phyloP scores from a whole-genome alignment of 2,797 vertebrate genomes.

The Denticeps clupeoides region DNA sequence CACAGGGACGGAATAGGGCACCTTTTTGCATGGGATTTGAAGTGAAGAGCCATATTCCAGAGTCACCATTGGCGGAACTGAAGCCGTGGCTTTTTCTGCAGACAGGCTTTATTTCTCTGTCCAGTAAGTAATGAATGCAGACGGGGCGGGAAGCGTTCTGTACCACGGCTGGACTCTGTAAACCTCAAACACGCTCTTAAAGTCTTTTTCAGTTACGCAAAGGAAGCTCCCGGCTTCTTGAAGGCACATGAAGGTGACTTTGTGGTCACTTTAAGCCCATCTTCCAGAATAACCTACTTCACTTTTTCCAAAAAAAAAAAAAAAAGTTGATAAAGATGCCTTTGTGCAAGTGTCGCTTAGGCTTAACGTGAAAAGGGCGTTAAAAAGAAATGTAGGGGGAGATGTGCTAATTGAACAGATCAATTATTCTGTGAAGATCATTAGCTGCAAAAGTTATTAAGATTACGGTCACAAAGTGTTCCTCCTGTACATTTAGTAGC shows the following conservation, averaged over 20 bases:
- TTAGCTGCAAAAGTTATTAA: slow-evolving; percentile 50
- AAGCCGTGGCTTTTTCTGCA: slow-evolving; percentile 11
- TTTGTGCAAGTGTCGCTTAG: neutral
- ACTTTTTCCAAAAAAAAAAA: too few relatives aligned
- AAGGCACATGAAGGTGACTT: too few relatives aligned
- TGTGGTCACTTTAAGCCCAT: neutral
- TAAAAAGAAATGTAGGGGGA: slow-evolving; percentile 8
- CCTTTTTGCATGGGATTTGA: slow-evolving; percentile 25
- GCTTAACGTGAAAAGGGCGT: slow-evolving; percentile 8
- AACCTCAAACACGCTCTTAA: too few relatives aligned
- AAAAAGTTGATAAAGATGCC: neutral
- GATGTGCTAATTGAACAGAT: slow-evolving; percentile 16
- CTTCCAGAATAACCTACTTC: too few relatives aligned
- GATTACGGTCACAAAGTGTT: slow-evolving; percentile 51
- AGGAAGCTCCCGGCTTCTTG: too few relatives aligned
- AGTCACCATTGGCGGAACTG: slow-evolving; percentile 11
- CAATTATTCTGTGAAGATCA: slow-evolving; percentile 27
- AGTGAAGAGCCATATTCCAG: slow-evolving; percentile 28
- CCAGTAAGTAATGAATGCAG: slow-evolving; percentile 14
- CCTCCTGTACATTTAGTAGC: slow-evolving; percentile 50
- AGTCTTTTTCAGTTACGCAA: too few relatives aligned
- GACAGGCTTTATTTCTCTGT: neutral
- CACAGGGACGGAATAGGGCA: too few relatives aligned
- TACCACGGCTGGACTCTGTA: too few relatives aligned
- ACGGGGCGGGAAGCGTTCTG: slow-evolving; percentile 11